phyloP scores from a whole-genome alignment of 2,888 invertebrate genomes.

The Himalopsyche kuldschensis region DNA sequence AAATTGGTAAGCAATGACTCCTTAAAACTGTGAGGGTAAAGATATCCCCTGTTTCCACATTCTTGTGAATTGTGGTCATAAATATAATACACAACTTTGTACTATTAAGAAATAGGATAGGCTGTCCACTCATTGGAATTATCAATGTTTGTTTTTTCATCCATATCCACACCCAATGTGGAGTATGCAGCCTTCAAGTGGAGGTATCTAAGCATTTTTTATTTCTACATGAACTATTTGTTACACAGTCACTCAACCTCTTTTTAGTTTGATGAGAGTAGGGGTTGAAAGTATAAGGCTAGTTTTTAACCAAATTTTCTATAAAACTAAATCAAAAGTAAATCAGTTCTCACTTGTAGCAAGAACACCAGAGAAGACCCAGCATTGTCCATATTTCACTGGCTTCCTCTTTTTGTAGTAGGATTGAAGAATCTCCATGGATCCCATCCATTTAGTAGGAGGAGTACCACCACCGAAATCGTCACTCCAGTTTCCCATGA shows the following conservation, averaged over 20 bases:
- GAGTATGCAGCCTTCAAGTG: too few relatives aligned
- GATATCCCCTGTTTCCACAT: neutral
- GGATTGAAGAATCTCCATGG: conserved; percentile 80
- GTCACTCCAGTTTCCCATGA: conserved; percentile 87
- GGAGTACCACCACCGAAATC: conserved; percentile 83
- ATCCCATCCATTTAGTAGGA: conserved; percentile 90
- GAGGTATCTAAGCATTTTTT: too few relatives aligned
- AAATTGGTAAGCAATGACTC: neutral
- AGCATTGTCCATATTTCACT: conserved; percentile 93
- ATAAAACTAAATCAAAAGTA: too few relatives aligned
- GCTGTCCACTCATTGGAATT: too few relatives aligned
- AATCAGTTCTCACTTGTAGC: conserved; percentile 67
- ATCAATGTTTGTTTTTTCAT: too few relatives aligned
- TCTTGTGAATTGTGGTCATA: conserved; percentile 5
- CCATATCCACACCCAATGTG: too few relatives aligned
- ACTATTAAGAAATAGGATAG: conserved; percentile 4
- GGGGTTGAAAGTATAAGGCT: too few relatives aligned
- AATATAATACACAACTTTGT: neutral
- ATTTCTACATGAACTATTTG: too few relatives aligned
- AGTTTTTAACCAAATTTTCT: too few relatives aligned
- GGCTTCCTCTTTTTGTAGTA: conserved; percentile 82
- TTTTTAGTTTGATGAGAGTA: too few relatives aligned
- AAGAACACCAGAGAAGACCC: conserved; percentile 91
- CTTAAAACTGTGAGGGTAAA: neutral
- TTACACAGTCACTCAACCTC: too few relatives aligned